Percentiles rank a stretch among this genome's conserved stretches.
Evolutionary conservation across 2,888 invertebrate genomes (phyloP).

Genomic region (Idaea biselata): DNA sequence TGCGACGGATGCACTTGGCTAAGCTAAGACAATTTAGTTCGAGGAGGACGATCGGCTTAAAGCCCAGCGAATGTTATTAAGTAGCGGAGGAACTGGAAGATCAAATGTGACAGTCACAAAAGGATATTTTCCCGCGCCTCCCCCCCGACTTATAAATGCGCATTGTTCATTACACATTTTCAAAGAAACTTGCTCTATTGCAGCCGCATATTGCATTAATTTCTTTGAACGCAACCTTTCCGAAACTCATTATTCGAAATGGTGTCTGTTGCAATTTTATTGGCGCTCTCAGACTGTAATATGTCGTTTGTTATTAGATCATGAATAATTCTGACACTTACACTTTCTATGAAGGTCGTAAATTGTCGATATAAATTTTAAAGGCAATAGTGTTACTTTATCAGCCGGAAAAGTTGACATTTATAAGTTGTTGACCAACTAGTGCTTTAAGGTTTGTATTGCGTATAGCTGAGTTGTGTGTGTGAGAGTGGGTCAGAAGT

Average conservation of each 20-base stretch:
- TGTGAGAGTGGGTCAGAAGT: too few relatives aligned
- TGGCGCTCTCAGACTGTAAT: constrained; percentile 37
- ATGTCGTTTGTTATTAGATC: constrained; percentile 37
- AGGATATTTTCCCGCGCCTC: too few relatives aligned
- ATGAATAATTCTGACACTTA: constrained; percentile 42
- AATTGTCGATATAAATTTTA: constrained; percentile 31
- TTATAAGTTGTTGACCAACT: background rate
- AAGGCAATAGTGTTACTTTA: constrained; percentile 20
- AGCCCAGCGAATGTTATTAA: too few relatives aligned
- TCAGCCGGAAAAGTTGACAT: constrained; percentile 9
- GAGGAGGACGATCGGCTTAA: too few relatives aligned
- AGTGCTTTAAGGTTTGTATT: constrained; percentile 2
- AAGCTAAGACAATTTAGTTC: too few relatives aligned
- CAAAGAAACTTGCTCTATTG: background rate
- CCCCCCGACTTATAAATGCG: too few relatives aligned
- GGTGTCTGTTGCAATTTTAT: constrained; percentile 34
- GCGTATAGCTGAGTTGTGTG: background rate
- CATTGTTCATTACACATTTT: too few relatives aligned
- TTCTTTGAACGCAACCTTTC: background rate
- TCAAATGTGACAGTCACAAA: too few relatives aligned
- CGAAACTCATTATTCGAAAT: background rate
- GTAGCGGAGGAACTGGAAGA: too few relatives aligned
- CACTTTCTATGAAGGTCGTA: constrained; percentile 40
- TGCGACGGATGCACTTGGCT: too few relatives aligned
- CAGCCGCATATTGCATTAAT: background rate